Conservation (phyloP, 1,140 invertebrate genomes). For the Tetramorium parvispinum region DNA sequence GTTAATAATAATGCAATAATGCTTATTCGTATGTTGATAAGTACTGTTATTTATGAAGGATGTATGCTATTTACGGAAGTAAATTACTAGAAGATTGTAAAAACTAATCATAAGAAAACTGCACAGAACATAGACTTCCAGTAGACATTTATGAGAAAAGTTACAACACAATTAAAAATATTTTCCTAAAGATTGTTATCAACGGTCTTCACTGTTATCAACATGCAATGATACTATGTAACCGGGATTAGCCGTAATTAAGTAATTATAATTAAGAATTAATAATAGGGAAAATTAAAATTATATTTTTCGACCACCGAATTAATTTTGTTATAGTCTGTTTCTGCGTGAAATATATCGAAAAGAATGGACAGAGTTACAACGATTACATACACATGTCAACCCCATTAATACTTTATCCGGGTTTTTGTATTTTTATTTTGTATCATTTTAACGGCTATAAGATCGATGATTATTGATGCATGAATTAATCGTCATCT, state of each 20-base stretch:
- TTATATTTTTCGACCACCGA: constrained; percentile 8
- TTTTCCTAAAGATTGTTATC: constrained; percentile 38
- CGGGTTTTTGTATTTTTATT: constrained; percentile 1
- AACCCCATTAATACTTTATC: not conserved
- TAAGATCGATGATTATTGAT: constrained; percentile 25
- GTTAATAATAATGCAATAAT: constrained; percentile 46
- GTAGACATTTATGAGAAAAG: not conserved
- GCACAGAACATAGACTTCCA: not conserved
- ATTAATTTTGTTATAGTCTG: not conserved
- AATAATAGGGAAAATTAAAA: not conserved
- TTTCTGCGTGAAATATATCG: not conserved
- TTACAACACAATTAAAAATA: constrained; percentile 17
- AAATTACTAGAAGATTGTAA: constrained; percentile 6
- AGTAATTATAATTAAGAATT: constrained; percentile 7
- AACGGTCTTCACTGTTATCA: not conserved
- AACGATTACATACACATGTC: not conserved
- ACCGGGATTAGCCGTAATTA: constrained; percentile 1
- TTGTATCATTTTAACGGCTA: not conserved
- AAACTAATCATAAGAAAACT: constrained; percentile 6
- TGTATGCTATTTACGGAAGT: not conserved
- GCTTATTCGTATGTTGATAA: constrained; percentile 22
- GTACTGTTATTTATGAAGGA: constrained; percentile 5
- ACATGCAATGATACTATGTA: constrained; percentile 32
- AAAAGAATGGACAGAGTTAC: constrained; percentile 10
- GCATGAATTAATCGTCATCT: not conserved